Percentiles rank a stretch among this genome's conserved stretches.
Evolutionary conservation across 2,888 invertebrate genomes (phyloP).

Genomic region (Plebejus melissa): DNA sequence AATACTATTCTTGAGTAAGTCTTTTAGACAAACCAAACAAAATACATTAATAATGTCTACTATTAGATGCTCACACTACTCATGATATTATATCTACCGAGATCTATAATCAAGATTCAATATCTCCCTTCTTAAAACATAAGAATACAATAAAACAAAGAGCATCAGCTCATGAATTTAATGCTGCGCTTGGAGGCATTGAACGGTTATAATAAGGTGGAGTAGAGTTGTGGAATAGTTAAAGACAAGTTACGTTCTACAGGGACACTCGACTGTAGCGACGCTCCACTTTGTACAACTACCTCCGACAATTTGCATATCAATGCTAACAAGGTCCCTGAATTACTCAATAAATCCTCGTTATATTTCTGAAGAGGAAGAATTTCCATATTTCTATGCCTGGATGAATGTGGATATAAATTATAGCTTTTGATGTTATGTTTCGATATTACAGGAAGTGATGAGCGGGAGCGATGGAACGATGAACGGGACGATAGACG

Average conservation of each 20-base stretch:
- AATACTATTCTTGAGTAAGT: too few species aligned
- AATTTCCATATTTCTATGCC: slow-evolving; percentile 11
- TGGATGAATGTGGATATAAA: background rate
- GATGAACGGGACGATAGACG: background rate
- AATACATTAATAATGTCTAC: too few species aligned
- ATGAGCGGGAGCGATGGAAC: too few species aligned
- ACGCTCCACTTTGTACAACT: slow-evolving; percentile 22
- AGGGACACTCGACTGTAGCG: slow-evolving; percentile 23
- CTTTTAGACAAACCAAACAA: too few species aligned
- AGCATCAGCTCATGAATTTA: background rate
- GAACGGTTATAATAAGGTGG: slow-evolving; percentile 25
- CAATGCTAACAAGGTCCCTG: slow-evolving; percentile 27
- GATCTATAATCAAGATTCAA: background rate
- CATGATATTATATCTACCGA: background rate
- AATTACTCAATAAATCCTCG: slow-evolving; percentile 23
- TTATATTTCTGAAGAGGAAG: slow-evolving; percentile 21
- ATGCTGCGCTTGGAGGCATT: slow-evolving; percentile 18
- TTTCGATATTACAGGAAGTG: background rate
- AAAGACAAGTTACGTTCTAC: slow-evolving; percentile 19
- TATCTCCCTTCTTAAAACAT: background rate
- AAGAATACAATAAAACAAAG: background rate
- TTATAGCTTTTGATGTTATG: background rate
- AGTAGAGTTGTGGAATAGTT: slow-evolving; percentile 21
- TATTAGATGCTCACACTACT: too few species aligned
- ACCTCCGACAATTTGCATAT: slow-evolving; percentile 28